Evolutionary conservation across 2,888 invertebrate species (phyloP).

Genomic region (Xanthostigma xanthostigma): DNA sequence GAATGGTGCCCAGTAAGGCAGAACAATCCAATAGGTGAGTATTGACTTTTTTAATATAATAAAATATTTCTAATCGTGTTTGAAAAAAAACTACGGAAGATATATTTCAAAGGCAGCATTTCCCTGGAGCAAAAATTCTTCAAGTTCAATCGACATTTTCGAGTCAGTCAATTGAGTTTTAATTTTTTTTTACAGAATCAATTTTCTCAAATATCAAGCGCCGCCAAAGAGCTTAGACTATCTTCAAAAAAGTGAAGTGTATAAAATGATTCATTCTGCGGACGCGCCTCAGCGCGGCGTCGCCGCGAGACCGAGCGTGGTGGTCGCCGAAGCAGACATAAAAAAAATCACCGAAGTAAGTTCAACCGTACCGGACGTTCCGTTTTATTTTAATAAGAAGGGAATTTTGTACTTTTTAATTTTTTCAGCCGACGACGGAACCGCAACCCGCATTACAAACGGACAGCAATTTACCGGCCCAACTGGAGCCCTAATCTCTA

Average conservation of each 20-base stretch:
- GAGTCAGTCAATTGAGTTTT: not conserved
- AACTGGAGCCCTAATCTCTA: not conserved
- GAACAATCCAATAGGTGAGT: conserved; percentile 20
- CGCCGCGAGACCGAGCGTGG: conserved; percentile 43
- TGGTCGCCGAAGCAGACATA: conserved; percentile 49
- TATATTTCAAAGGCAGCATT: too few relatives aligned
- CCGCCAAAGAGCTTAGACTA: conserved; percentile 59
- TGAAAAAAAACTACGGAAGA: too few relatives aligned
- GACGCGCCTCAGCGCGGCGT: conserved; percentile 49
- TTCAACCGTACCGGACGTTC: not conserved
- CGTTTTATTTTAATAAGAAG: too few relatives aligned
- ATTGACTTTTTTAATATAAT: not conserved
- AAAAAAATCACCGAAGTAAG: conserved; percentile 7
- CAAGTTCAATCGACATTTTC: not conserved
- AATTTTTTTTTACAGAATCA: conserved; percentile 46
- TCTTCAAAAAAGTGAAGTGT: conserved; percentile 65
- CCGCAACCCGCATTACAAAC: not conserved
- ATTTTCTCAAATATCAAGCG: conserved; percentile 82
- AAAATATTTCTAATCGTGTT: too few relatives aligned
- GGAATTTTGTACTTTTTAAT: too few relatives aligned
- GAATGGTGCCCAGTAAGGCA: conserved; percentile 26
- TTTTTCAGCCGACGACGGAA: not conserved
- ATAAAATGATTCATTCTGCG: conserved; percentile 64
- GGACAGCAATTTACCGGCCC: not conserved
- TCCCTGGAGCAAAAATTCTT: too few relatives aligned